phyloP scores from a whole-genome alignment of 1,140 invertebrate genomes.

The Drosophila nikananu region DNA sequence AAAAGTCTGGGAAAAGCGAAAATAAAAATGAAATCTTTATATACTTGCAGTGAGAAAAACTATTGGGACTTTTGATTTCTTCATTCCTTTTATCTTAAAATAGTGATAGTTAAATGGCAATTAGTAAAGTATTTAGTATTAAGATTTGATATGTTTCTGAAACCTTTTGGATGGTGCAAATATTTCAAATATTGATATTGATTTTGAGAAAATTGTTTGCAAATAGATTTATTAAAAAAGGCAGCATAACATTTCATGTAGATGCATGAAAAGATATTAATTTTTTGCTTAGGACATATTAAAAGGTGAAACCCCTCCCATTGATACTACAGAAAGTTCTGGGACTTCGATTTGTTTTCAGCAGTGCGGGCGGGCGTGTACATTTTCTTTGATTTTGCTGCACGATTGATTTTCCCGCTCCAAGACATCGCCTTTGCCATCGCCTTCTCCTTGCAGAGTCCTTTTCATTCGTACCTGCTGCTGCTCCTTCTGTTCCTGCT shows the following conservation, averaged over 20 bases:
- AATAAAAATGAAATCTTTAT: slow-evolving; percentile 21
- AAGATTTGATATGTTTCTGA: neutral
- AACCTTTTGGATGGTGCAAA: neutral
- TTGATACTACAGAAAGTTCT: too few species aligned
- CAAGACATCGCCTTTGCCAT: slow-evolving; percentile 17
- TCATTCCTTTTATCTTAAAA: neutral
- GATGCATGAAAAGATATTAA: too few species aligned
- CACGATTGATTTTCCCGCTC: slow-evolving; percentile 78
- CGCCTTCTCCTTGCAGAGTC: slow-evolving; percentile 40
- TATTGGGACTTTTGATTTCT: too few species aligned
- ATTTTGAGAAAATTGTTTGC: neutral
- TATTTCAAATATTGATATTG: too few species aligned
- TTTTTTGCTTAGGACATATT: neutral
- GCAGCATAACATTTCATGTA: too few species aligned
- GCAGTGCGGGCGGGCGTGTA: slow-evolving; percentile 22
- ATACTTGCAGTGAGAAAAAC: slow-evolving; percentile 5
- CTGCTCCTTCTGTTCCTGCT: slow-evolving; percentile 20
- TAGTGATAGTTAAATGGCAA: too few species aligned
- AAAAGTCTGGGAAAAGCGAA: slow-evolving; percentile 16
- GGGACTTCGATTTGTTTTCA: neutral
- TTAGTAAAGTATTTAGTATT: too few species aligned
- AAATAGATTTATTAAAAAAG: neutral
- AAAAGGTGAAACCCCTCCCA: neutral
- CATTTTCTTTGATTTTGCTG: slow-evolving; percentile 63
- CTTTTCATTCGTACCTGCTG: slow-evolving; percentile 75